Evolutionary conservation across 2,888 invertebrate genomes (phyloP).

Genomic region (Hydrotaea cyrtoneurina): DNA sequence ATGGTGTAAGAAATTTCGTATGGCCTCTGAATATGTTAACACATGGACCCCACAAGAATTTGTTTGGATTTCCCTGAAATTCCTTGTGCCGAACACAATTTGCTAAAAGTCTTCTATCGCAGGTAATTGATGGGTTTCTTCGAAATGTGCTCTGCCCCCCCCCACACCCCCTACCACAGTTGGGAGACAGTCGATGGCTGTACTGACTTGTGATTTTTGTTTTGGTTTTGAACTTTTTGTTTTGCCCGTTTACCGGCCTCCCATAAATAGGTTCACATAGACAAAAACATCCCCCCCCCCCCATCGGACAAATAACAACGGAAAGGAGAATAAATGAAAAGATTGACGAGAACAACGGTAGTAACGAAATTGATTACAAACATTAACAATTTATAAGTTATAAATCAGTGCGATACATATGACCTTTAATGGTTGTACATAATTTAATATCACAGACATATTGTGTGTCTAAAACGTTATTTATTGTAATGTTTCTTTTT

Average conservation of each 20-base stretch:
- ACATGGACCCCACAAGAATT: no score
- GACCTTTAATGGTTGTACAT: constrained; percentile 42
- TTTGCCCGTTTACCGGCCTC: background rate
- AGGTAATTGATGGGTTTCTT: no score
- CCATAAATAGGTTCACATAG: constrained; percentile 2
- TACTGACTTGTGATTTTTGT: no score
- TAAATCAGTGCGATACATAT: constrained; percentile 33
- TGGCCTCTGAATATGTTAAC: no score
- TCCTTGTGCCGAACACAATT: no score
- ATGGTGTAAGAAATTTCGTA: no score
- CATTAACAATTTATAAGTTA: constrained; percentile 39
- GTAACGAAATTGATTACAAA: constrained; percentile 39
- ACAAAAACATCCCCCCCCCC: background rate
- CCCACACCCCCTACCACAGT: no score
- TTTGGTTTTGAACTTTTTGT: background rate
- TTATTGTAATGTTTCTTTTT: background rate
- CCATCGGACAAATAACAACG: no score
- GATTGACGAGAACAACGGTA: background rate
- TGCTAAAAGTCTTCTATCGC: no score
- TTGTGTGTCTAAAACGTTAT: constrained; percentile 20
- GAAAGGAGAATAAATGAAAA: background rate
- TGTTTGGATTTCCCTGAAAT: no score
- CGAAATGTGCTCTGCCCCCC: no score
- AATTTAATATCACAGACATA: constrained; percentile 25
- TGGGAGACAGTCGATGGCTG: no score